phyloP scores from a whole-genome alignment of 2,113 vertebrate species.

The Thryonomys swinderianus region DNA sequence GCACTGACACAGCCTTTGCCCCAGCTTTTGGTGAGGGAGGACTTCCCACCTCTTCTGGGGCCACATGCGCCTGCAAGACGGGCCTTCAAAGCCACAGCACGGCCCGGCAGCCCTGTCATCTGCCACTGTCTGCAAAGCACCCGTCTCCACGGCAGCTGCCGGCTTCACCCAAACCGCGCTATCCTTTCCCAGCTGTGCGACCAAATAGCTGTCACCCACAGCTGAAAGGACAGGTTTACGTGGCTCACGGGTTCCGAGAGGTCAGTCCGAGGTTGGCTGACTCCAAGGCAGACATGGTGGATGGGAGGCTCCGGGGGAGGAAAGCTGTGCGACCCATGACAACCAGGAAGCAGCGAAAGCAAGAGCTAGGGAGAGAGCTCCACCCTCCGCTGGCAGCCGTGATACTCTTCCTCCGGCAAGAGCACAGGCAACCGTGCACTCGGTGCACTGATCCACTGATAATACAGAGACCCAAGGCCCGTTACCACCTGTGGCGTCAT shows the following conservation, averaged over 20 bases:
- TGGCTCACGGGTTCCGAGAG: neutral
- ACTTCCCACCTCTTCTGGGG: constrained; percentile 64
- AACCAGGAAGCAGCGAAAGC: neutral
- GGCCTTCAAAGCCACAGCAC: neutral
- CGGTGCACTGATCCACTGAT: neutral
- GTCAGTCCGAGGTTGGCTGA: neutral
- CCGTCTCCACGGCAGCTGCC: constrained; percentile 58
- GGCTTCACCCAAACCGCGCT: constrained; percentile 38
- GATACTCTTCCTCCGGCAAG: neutral
- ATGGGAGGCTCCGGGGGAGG: neutral
- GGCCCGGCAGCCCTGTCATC: neutral
- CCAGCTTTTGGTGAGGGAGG: constrained; percentile 72
- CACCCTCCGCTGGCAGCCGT: neutral
- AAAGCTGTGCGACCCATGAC: neutral
- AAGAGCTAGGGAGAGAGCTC: neutral
- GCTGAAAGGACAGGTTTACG: neutral
- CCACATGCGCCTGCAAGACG: constrained; percentile 73
- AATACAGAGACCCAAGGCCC: neutral
- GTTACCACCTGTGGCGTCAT: neutral
- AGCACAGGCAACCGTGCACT: neutral
- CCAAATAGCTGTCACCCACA: neutral
- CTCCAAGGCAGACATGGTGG: neutral
- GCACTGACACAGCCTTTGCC: constrained; percentile 78
- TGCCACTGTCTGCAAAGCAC: neutral
- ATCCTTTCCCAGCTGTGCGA: neutral